Conservation (phyloP, 2,797 vertebrate genomes). For the Mus minutoides region DNA sequence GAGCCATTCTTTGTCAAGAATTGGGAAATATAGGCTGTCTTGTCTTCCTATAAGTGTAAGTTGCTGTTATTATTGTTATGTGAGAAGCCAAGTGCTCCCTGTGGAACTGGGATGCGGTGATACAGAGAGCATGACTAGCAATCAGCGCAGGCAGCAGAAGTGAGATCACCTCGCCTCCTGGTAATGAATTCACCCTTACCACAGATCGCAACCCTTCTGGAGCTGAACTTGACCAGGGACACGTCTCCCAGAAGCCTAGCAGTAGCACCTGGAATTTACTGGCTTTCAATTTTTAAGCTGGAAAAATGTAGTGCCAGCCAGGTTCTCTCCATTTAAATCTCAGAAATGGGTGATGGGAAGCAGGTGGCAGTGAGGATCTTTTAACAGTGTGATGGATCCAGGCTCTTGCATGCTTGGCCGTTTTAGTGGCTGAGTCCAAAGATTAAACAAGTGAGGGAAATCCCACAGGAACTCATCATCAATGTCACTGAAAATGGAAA, state of each 20-base stretch:
- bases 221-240: slow-evolving; percentile 82
- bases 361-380: neutral
- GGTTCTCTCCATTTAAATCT: slow-evolving; percentile 51
- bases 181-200: slow-evolving; percentile 86
- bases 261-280: slow-evolving; percentile 69
- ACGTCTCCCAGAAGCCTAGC: slow-evolving; percentile 77
- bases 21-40: slow-evolving; percentile 81
- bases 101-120: slow-evolving; percentile 80
- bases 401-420: neutral
- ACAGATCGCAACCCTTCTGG: slow-evolving; percentile 84
- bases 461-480: neutral
- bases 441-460: neutral
- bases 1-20: slow-evolving; percentile 76
- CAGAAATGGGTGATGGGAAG: slow-evolving; percentile 19
- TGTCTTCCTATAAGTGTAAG: slow-evolving; percentile 83
- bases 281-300: slow-evolving; percentile 72
- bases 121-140: slow-evolving; percentile 78
- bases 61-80: slow-evolving; percentile 82
- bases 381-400: neutral
- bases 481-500: slow-evolving; percentile 16
- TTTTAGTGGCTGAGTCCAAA: slow-evolving; percentile 16
- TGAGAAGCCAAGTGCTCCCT: slow-evolving; percentile 83
- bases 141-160: slow-evolving; percentile 80
- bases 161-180: slow-evolving; percentile 80
- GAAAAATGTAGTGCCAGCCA: slow-evolving; percentile 63